These are phyloP conservation scores for Calonectris borealis DNA, from an alignment of 2,113 vertebrate genomes.

Conservation along the genomic window DNA sequence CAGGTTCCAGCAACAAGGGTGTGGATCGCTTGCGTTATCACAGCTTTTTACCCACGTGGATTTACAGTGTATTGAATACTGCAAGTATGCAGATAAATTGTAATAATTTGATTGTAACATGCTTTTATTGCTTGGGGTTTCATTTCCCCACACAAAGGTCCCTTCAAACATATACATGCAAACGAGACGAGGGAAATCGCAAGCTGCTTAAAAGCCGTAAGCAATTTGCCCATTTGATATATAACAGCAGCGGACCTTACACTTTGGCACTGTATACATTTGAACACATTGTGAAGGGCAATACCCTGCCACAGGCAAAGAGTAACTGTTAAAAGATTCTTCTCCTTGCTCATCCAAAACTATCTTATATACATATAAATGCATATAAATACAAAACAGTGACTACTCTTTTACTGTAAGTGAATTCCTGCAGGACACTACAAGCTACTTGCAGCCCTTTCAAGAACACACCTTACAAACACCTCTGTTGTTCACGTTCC, in stretches of 20 bases:
- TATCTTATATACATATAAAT: neutral
- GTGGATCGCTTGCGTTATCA: neutral
- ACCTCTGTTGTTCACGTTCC: neutral
- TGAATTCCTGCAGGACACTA: neutral
- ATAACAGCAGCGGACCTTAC: neutral
- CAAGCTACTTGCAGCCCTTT: neutral
- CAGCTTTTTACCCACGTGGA: neutral
- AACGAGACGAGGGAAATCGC: fast-evolving
- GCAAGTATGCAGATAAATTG: neutral
- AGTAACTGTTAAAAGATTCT: neutral
- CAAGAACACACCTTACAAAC: neutral
- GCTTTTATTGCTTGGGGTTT: neutral
- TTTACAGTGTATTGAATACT: neutral
- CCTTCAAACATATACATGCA: fast-evolving
- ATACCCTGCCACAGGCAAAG: neutral
- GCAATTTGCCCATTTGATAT: neutral
- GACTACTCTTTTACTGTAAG: neutral
- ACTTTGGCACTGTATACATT: neutral
- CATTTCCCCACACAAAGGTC: neutral
- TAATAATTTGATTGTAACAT: neutral
- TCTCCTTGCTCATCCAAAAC: neutral
- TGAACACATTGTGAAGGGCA: neutral
- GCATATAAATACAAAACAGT: neutral
- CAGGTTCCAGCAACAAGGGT: neutral
- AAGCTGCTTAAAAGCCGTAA: neutral